Evolutionary conservation across 2,888 invertebrate genomes (phyloP), one percentile per base, ranked within the genome.

Genomic region (Sarcophaga subvicina): DNA sequence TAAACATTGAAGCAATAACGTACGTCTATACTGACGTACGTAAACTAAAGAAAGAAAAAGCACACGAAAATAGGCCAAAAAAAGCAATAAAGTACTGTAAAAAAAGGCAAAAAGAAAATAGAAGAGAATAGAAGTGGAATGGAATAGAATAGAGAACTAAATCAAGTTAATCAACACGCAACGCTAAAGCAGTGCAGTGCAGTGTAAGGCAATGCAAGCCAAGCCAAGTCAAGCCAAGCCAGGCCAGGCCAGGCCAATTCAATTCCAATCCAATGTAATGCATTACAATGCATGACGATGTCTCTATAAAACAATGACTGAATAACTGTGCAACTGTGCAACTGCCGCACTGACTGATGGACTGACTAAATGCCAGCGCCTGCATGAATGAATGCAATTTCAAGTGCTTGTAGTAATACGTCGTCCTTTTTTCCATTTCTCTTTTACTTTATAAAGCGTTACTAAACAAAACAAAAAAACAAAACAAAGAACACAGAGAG

Each of bases 171-270:
- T 27, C 27, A n/a, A 76, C 64, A 78, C 49, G 60, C 66, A 76
- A 20, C 64, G 54, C 49, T 59, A 60, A 71, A 71, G 47, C 77
- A 82, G 47, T 64, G n/a, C 37, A 22, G 27, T 64, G 17, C 64
- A 27, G 69, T 83, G 67, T 62, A 25, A 60, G 17, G 60, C 72
- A 72, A 72, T 37, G 70, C 76, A 77, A 69, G 73, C 63, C 20
- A 83, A 37, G 37, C 8, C 37, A 77, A 69, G 73, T 59, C 17
- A 83, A 37, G 37, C 0, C 27, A 27, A 27, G 27, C 27, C 22
- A 22, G 22, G 22, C 27, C 37, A 37, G 8, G 8, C 37, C 8
- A 37, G 37, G 37, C 37, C 37, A 37, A 37, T 37, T 37, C 37
- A 37, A 37, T 37, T 37, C 8, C 37, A 37, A 37, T 37, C 37